Evolutionary conservation across 2,113 vertebrate species (phyloP).

Genomic region (Silurus glanis): DNA sequence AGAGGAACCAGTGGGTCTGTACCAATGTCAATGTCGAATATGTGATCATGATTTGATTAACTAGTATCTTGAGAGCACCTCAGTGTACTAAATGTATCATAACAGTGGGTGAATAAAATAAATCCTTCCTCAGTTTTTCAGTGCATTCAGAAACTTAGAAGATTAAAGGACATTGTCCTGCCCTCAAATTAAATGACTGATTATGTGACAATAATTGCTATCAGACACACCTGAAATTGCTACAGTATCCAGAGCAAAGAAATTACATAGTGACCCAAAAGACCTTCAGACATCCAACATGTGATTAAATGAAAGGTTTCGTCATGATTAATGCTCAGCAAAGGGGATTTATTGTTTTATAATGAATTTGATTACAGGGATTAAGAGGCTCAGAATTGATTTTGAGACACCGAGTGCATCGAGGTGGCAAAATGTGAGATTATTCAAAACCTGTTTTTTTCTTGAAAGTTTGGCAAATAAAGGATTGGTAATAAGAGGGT

Average conservation of each 20-base stretch:
- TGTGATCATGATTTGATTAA: neutral
- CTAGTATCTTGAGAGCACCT: neutral
- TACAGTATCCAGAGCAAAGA: slow-evolving; percentile 20
- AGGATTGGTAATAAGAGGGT: slow-evolving; percentile 7
- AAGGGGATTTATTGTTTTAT: slow-evolving; percentile 31
- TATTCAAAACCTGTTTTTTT: neutral
- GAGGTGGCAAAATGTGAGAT: slow-evolving; percentile 16
- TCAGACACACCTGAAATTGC: neutral
- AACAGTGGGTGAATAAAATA: neutral
- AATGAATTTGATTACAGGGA: slow-evolving; percentile 48
- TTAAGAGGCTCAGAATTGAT: slow-evolving; percentile 42
- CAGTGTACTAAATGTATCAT: neutral
- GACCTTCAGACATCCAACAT: neutral
- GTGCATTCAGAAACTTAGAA: neutral
- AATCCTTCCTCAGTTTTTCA: neutral
- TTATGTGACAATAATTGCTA: slow-evolving; percentile 16
- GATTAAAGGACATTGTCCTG: neutral
- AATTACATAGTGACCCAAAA: slow-evolving; percentile 18
- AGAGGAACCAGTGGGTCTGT: neutral
- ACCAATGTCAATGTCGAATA: neutral
- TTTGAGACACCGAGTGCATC: slow-evolving; percentile 33
- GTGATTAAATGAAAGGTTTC: slow-evolving; percentile 24
- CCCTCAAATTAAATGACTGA: slow-evolving; percentile 6
- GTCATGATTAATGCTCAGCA: slow-evolving; percentile 25
- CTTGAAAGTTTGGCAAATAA: neutral